Conservation (phyloP, 2,888 invertebrate species). For the Amphiduros pacificus region DNA sequence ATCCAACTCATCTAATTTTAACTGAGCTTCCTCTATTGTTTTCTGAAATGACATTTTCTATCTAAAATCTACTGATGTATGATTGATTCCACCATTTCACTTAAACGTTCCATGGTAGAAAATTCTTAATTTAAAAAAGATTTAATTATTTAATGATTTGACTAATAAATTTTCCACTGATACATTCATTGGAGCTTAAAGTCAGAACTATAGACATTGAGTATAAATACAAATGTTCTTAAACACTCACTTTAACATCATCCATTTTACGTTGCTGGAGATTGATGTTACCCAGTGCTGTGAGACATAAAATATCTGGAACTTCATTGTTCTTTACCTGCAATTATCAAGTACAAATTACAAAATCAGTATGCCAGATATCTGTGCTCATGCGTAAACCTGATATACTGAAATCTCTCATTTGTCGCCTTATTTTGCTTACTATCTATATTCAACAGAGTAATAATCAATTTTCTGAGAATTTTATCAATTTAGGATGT, state of each 20-base stretch:
- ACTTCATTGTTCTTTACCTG: constrained; percentile 63
- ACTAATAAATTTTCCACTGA: background rate
- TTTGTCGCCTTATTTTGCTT: no score
- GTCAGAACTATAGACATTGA: background rate
- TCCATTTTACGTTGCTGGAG: constrained; percentile 59
- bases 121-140: background rate
- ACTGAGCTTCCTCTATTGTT: constrained; percentile 84
- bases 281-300: constrained; percentile 67
- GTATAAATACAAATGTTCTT: background rate
- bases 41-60: constrained; percentile 60
- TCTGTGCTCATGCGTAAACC: no score
- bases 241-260: constrained; percentile 55
- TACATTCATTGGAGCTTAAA: no score
- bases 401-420: no score
- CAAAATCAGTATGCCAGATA: no score
- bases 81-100: background rate
- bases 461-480: no score
- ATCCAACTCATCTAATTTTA: constrained; percentile 83
- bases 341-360: no score
- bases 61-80: background rate
- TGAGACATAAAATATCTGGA: constrained; percentile 85
- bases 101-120: background rate
- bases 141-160: background rate
- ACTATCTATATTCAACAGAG: no score
- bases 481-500: no score